Evolutionary conservation across 2,888 invertebrate genomes (phyloP), one percentile per base, ranked within the genome.

Genomic region (Microctonus aethiopoides): DNA sequence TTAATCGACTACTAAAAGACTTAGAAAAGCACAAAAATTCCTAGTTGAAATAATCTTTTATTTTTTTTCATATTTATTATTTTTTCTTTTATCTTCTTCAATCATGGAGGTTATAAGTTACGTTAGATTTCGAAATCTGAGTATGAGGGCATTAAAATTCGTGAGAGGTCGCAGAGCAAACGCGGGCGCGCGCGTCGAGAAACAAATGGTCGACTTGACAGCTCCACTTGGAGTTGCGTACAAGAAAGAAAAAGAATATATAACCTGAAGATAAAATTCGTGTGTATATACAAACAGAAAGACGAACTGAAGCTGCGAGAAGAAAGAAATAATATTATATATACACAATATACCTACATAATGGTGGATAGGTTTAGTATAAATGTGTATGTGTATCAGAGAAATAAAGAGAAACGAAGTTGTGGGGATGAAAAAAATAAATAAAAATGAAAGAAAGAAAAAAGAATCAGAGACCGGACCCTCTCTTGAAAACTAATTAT

Each of bases 401-500:
- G 54, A 39, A 51, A 41, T 22, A 10, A 57, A 64, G 29, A 71
- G 56, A 39, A 70, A 67, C 57, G 60, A 71, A 10, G 24, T 51
- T 63, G 51, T 46, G 39, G 68, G 65, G 26, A 54, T 51, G 46
- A 36, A 20, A 36, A n/a, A 22, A 29, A 34, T 39, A 51, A 51
- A 57, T 56, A 57, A 67, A 66, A 72, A 68, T 36, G 56, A 66
- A 65, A 51, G 67, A 70, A 70, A 62, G 54, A 67, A 64, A 39
- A 63, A 67, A 71, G 61, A 72, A 63, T 72, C 57, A 69, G 72
- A 63, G 59, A 66, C 32, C 63, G 60, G 70, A 69, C 74, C 74
- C 76, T 78, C 77, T 79, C 80, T 77, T 76, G 78, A 81, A 79
- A 84, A 83, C 82, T 83, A 84, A 84, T 84, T 84, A 84, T 82